Evolutionary conservation across 1,140 invertebrate species (phyloP).

Genomic region (Drosophila seguyi): DNA sequence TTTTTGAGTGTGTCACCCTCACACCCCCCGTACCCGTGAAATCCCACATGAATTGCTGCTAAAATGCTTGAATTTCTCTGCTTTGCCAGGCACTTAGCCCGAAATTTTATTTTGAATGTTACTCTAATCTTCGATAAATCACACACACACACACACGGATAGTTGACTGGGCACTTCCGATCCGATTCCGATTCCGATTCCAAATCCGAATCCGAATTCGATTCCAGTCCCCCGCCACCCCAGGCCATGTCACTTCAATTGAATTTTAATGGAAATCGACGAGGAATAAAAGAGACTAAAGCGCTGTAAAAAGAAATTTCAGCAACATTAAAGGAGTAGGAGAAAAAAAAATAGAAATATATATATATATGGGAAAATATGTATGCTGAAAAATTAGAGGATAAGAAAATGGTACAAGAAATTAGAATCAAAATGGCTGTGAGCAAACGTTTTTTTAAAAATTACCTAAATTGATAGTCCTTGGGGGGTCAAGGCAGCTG

Average conservation of each 20-base stretch:
- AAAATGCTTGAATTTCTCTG: conserved; percentile 52
- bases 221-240: conserved; percentile 13
- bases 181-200: background rate
- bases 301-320: conserved; percentile 69
- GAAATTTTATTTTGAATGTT: conserved; percentile 80
- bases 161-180: conserved; percentile 69
- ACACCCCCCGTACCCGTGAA: conserved; percentile 15
- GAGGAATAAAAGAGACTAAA: conserved; percentile 83
- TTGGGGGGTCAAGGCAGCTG: background rate
- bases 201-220: background rate
- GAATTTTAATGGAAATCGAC: conserved; percentile 84
- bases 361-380: background rate
- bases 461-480: conserved; percentile 46
- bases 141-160: conserved; percentile 47
- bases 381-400: conserved; percentile 55
- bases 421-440: conserved; percentile 78
- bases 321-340: conserved; percentile 31
- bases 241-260: conserved; percentile 69
- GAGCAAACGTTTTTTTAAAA: conserved; percentile 71
- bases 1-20: conserved; percentile 10
- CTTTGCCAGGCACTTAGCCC: conserved; percentile 79
- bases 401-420: conserved; percentile 71
- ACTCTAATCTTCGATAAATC: conserved; percentile 80
- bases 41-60: conserved; percentile 77
- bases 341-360: background rate